Base-by-base conservation (phyloP, 2,888 invertebrate species). In the Oithona nana region DNA sequence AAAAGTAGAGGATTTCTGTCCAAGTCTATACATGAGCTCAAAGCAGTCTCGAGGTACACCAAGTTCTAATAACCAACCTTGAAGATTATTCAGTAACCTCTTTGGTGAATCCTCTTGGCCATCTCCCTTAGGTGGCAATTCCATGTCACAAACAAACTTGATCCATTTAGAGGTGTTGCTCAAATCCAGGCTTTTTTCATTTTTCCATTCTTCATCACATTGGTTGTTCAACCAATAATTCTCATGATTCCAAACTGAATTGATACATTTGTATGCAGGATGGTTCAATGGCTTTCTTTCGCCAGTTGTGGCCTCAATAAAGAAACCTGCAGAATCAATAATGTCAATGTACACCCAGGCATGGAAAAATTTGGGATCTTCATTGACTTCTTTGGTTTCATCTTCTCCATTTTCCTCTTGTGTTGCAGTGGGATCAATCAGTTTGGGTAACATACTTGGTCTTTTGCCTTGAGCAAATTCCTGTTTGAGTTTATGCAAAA, bases 1-100 rank as follows among this genome's bases (percentile, higher is more conserved):
- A 24, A 54, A 62, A 1, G 6, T n/a, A 11, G 28, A 28, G 4
- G 48, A 39, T 48, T 62, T 62, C 54, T 62, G 62, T 8, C 62
- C 62, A 13, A 62, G 48, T 22, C 62, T 29, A 39, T 29, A 62
- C 28, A 56, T 56, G n/a, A 62, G 62, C 26, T 62, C 62, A 56
- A 28, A 62, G 26, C 31, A 39, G n/a, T 55, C 55, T 26, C 49
- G 29, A 11, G 62, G 62, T 13, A 62, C 28, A n/a, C 20, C 49
- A 20, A 62, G 29, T 1, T 39, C 20, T 24, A 8, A 3, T 20
- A 62, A 3, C 62, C 62, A 62, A 16, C 26, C 3, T 11, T 48
- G 59, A 20, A 59, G 49, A 28, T 49, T 50, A 24, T 22, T 48
- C n/a, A 59, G 49, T 50, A 59, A 28, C 6, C 59, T 24, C 50